Base-by-base conservation (phyloP, 2,888 invertebrate genomes). In the Morpho deidamia region DNA sequence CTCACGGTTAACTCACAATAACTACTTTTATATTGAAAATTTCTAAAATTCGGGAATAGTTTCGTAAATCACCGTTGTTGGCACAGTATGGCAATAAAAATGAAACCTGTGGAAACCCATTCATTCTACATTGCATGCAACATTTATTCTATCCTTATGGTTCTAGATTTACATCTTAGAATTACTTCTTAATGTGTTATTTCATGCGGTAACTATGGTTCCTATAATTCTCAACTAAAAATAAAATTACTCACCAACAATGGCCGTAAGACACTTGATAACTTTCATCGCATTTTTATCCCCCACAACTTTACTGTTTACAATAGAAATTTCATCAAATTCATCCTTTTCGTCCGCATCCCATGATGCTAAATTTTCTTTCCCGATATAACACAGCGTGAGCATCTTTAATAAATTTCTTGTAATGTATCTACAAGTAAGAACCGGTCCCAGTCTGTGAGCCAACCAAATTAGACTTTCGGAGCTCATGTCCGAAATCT, bases 401-500 rank as follows among this genome's bases (percentile, higher is more conserved):
- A 99, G 84, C 96, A 99, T 98, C 71, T 98, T 93, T 9, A 99
- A 89, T 61, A 99, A 90, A 88, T 98, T 98, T 56, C 96, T 92
- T 0, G 98, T 96, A 33, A 99, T 91, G 84, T 96, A 95, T 64
- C 96, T 93, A 40, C 98, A 97, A 0, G 97, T 97, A 23, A 99
- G 90, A 44, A 99, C 96, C 0, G 99, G 99, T 0, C 99, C 99
- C 11, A 99, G 85, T 60, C 98, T 92, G 83, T 98, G 96, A 0
- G 97, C 94, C 55, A 99, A 74, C 98, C 99, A 99, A 58, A 97
- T 93, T 1, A 97, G 84, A 69, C 96, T 96, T 70, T 96, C 97
- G 0, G 94, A 93, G 70, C 96, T 95, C 93, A 96, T 95, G 72
- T 96, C 96, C 0, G 96, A 95, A 60, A 95, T 94, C 72, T 94